A percentile compares a stretch with the other conserved stretches of the same genome.
Evolutionary conservation across 2,888 invertebrate species (phyloP).

Genomic region (Eupithecia pulchellata): DNA sequence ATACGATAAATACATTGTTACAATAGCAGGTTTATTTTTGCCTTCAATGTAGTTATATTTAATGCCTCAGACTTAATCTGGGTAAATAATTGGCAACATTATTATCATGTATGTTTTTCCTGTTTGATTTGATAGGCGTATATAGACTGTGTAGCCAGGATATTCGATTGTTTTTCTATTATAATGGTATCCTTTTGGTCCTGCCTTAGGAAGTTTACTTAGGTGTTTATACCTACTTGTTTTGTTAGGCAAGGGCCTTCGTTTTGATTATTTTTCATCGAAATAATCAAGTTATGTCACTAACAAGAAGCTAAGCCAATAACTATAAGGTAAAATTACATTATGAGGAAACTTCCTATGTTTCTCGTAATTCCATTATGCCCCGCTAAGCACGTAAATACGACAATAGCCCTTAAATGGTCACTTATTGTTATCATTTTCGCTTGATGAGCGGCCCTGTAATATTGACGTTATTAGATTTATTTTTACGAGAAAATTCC

Average conservation of each 20-base stretch:
- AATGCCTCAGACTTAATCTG: not conserved
- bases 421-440: conserved; percentile 13
- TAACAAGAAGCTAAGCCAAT: not conserved
- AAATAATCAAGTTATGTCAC: not conserved
- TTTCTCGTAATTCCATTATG: conserved; percentile 6
- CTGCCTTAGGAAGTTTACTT: not conserved
- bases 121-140: conserved; percentile 31
- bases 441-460: conserved; percentile 11
- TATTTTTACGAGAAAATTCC: conserved; percentile 52
- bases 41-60: not conserved
- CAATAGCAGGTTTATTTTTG: not conserved
- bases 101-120: conserved; percentile 40
- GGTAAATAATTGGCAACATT: conserved; percentile 21
- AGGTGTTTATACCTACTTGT: not conserved
- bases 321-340: not conserved
- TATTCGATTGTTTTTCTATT: conserved; percentile 3
- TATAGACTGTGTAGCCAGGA: conserved; percentile 5
- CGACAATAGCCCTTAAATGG: conserved; percentile 7
- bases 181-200: not conserved
- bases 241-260: not conserved
- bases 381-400: not conserved
- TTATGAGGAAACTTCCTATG: not conserved
- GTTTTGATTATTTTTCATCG: not conserved
- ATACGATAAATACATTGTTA: not conserved
- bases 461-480: conserved; percentile 27